Base-by-base conservation (phyloP, 1,140 invertebrate species). In the Schlechtendalia chinensis region DNA sequence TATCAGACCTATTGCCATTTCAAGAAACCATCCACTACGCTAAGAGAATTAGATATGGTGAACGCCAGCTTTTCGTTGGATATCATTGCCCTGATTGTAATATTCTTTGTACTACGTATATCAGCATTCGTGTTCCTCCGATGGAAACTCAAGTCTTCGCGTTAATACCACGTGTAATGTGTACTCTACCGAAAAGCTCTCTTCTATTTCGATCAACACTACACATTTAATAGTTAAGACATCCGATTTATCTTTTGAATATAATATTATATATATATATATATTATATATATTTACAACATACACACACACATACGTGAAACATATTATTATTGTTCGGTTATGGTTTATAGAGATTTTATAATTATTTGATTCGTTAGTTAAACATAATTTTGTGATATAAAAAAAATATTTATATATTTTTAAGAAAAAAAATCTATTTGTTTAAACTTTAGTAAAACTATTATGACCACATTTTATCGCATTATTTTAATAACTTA, bases 61-160 rank as follows among this genome's bases (percentile, higher is more conserved):
- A 87, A 94, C 80, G 90, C 93, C 0, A 89, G 91, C 84, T 93
- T 94, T 83, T 90, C 88, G 0, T 86, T 94, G 12, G 93, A 95
- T 84, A 92, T 94, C 83, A 87, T 94, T 3, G 95, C 95, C 16
- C 89, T 97, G 12, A 88, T 95, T 81, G 89, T 93, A 50, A 96
- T 97, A 83, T 97, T 98, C 86, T 86, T 97, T 56, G 88, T 96
- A 12, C 88, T 97, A 14, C 90, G 96, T 86, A 87, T 97, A 53
- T 89, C 93, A 11, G 95, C 95, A 32, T 98, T 94, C 86, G 87
- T 96, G 19, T 96, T 97, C 85, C 89, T 98, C 8, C 89, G 93
- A 81, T 96, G 94, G 93, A 96, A 96, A 85, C 83, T 85, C 19
- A 83, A 82, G 61, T 84, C 84, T 24, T 81, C 83, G 19, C 83